Evolutionary conservation across 2,888 invertebrate genomes (phyloP).

Genomic region (Heliconius hortense): DNA sequence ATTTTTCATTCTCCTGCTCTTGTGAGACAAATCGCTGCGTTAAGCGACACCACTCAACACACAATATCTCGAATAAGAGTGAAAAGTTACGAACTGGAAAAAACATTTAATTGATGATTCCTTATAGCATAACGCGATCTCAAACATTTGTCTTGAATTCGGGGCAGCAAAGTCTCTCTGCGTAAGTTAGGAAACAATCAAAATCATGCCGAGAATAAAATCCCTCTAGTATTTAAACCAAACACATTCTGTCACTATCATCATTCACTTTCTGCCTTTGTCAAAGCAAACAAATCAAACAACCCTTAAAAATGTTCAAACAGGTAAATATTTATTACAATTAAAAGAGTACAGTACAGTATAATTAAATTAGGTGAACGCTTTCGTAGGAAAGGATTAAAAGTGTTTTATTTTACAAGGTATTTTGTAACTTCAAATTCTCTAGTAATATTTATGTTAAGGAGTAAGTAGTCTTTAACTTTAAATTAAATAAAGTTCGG

Average conservation of each 20-base stretch:
- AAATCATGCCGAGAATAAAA: conserved; percentile 61
- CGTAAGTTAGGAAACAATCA: conserved; percentile 63
- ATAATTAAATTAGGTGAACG: too few species aligned
- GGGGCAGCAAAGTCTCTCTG: conserved; percentile 58
- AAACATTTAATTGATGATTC: conserved; percentile 44
- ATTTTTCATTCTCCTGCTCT: too few species aligned
- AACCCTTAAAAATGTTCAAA: conserved; percentile 69
- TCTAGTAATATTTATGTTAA: background rate
- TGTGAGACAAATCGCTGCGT: too few species aligned
- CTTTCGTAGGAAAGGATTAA: background rate
- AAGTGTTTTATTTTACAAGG: background rate
- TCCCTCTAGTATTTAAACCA: conserved; percentile 66
- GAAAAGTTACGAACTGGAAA: too few species aligned
- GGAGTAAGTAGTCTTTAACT: too few species aligned
- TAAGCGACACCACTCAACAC: too few species aligned
- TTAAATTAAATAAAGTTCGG: background rate
- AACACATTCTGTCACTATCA: conserved; percentile 41
- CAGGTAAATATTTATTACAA: conserved; percentile 60
- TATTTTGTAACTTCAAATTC: background rate
- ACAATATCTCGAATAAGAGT: too few species aligned
- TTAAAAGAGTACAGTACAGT: background rate
- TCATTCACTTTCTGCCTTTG: conserved; percentile 56
- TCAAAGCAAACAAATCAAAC: conserved; percentile 48
- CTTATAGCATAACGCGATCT: conserved; percentile 47
- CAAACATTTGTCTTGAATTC: conserved; percentile 70